Evolutionary conservation across 1,140 invertebrate genomes (phyloP).

Genomic region (Drosophila nigromelanica): DNA sequence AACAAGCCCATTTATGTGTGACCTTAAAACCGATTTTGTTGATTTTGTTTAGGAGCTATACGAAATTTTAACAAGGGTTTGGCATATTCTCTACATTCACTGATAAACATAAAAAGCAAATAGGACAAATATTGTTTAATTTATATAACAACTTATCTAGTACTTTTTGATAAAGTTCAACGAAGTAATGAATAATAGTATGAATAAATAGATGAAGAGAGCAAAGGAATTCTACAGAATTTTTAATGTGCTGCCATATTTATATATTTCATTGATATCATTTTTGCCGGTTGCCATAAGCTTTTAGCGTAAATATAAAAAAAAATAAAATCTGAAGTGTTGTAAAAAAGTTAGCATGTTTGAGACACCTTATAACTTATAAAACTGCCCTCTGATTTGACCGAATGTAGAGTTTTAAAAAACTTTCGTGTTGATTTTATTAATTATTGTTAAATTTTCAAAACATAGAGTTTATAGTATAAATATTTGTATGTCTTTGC

Average conservation of each 20-base stretch:
- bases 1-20: not conserved
- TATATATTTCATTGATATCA: slow-evolving; percentile 1
- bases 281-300: not conserved
- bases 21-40: not conserved
- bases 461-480: no score
- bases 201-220: no score
- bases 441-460: not conserved
- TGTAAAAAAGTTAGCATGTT: not conserved
- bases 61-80: no score
- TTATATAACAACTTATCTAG: not conserved
- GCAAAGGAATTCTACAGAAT: not conserved
- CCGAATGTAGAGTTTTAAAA: no score
- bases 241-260: not conserved
- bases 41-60: no score
- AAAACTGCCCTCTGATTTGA: no score
- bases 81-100: no score
- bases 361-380: not conserved
- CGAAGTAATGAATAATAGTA: not conserved
- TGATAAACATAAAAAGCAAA: no score
- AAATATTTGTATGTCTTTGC: no score
- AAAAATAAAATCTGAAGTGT: not conserved
- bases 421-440: no score
- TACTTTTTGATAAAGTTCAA: no score
- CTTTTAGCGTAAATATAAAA: slow-evolving; percentile 22
- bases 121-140: no score